Evolutionary conservation across 2,113 vertebrate genomes (phyloP).

Genomic region (Tiliqua scincoides): DNA sequence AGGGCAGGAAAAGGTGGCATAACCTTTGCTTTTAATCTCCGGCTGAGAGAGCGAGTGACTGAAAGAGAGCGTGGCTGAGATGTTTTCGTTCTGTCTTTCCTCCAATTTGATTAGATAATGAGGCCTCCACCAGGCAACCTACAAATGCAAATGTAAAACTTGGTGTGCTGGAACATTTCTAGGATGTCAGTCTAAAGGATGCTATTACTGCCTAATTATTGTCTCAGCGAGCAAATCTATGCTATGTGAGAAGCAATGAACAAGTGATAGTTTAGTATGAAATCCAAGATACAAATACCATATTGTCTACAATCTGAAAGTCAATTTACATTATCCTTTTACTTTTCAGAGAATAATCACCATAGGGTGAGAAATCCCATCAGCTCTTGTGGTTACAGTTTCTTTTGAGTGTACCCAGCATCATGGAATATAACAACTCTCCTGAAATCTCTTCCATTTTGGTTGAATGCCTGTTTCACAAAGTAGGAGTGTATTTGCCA

Average conservation of each 20-base stretch:
- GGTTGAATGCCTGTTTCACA: not conserved
- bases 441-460: not conserved
- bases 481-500: not conserved
- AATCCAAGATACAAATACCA: not conserved
- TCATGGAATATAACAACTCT: not conserved
- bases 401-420: not conserved
- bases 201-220: constrained; percentile 12
- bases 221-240: constrained; percentile 17
- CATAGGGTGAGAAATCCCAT: not conserved
- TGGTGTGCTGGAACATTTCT: not conserved
- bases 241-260: constrained; percentile 6
- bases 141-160: constrained; percentile 16
- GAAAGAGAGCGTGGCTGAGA: not conserved
- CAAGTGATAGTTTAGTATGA: not conserved
- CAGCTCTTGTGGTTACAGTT: not conserved
- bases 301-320: not conserved
- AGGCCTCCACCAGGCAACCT: not conserved
- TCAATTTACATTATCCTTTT: not conserved
- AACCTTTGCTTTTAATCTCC: not conserved
- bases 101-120: not conserved
- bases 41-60: not conserved
- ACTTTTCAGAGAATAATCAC: not conserved
- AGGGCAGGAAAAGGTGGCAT: not conserved
- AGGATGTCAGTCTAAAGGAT: constrained; percentile 17
- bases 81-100: not conserved